Evolutionary conservation across 2,888 invertebrate species (phyloP).

Genomic region (Chymomyza amoena): DNA sequence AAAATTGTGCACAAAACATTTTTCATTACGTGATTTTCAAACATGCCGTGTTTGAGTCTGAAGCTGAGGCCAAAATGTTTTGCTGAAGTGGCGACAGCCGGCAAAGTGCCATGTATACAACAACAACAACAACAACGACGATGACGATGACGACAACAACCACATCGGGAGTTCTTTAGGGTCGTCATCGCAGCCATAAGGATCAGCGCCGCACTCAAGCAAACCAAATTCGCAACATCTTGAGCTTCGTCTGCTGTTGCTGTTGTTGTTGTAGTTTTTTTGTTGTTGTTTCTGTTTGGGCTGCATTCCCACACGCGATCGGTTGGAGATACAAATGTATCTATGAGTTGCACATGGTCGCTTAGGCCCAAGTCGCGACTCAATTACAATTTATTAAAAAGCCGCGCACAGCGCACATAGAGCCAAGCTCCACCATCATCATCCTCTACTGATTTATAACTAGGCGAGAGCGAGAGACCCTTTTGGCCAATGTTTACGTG

Average conservation of each 20-base stretch:
- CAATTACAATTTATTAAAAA: slow-evolving; percentile 74
- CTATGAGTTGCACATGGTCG: slow-evolving; percentile 54
- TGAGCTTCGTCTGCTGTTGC: slow-evolving; percentile 18
- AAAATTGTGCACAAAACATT: slow-evolving; percentile 70
- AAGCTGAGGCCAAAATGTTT: slow-evolving; percentile 4
- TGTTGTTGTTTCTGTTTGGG: slow-evolving; percentile 25
- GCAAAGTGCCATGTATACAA: slow-evolving; percentile 74
- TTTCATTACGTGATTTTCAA: slow-evolving; percentile 72
- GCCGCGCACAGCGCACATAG: slow-evolving; percentile 50
- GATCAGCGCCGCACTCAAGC: background rate
- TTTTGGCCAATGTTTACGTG: slow-evolving; percentile 52
- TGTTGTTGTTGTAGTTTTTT: slow-evolving; percentile 21
- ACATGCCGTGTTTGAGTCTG: slow-evolving; percentile 38
- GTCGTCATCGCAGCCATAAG: slow-evolving; percentile 41
- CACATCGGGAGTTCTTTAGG: slow-evolving; percentile 49
- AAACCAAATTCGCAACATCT: slow-evolving; percentile 24
- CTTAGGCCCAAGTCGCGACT: slow-evolving; percentile 62
- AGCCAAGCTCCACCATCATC: background rate
- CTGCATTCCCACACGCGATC: slow-evolving; percentile 74
- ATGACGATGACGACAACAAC: slow-evolving; percentile 19
- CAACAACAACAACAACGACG: slow-evolving; percentile 26
- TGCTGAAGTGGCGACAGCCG: slow-evolving; percentile 74
- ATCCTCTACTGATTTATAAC: slow-evolving; percentile 62
- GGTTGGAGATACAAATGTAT: slow-evolving; percentile 56
- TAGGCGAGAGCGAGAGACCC: slow-evolving; percentile 13